These are phyloP conservation scores for Pluvialis apricaria DNA, from an alignment of 2,113 vertebrate genomes.

Conservation along the genomic window DNA sequence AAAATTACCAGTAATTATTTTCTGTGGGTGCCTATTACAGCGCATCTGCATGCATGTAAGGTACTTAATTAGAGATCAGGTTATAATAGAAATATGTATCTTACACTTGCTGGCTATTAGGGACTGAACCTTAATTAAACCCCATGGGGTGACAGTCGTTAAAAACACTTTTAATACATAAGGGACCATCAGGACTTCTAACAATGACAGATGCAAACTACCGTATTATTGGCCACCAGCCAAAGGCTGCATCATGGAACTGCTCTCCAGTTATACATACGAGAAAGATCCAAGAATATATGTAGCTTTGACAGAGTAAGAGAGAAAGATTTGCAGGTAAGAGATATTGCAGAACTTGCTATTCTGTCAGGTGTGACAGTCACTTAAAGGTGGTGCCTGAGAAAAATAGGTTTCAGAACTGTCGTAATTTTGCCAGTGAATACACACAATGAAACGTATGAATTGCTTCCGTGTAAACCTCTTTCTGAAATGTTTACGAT, in stretches of 20 bases:
- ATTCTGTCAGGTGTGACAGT: background rate
- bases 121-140: conserved; percentile 41
- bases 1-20: background rate
- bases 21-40: background rate
- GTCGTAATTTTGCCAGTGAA: background rate
- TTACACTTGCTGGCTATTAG: background rate
- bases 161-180: conserved; percentile 55
- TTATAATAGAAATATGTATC: background rate
- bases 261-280: conserved; percentile 18
- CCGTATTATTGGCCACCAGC: conserved; percentile 24
- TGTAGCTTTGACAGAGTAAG: background rate
- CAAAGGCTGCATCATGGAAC: conserved; percentile 7
- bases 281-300: conserved; percentile 22
- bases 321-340: conserved; percentile 17
- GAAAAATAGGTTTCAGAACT: background rate
- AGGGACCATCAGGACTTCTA: conserved; percentile 54
- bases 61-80: background rate
- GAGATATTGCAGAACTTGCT: background rate
- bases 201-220: conserved; percentile 37
- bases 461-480: background rate
- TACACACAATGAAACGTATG: background rate
- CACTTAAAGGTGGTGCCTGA: background rate
- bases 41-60: background rate
- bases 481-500: background rate
- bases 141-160: background rate